Evolutionary conservation across 2,888 invertebrate species (phyloP).

Genomic region (Herminia tarsipennalis): DNA sequence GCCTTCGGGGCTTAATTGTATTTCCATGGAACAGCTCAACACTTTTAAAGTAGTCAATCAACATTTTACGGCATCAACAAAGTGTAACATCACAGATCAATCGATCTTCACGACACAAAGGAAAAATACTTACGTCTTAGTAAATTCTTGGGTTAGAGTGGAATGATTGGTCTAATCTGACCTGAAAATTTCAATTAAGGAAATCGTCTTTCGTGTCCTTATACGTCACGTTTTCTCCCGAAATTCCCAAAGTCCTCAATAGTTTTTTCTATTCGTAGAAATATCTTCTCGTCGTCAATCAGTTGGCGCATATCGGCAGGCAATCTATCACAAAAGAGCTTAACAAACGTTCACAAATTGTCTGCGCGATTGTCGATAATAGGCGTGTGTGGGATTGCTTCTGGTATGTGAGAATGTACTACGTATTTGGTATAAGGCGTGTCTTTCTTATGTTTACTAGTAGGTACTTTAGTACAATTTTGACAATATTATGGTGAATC

Average conservation of each 20-base stretch:
- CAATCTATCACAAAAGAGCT: constrained; percentile 38
- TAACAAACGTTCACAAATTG: constrained; percentile 29
- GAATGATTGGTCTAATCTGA: not conserved
- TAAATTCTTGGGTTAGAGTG: not conserved
- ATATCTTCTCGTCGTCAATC: constrained; percentile 20
- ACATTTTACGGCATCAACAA: too few species aligned
- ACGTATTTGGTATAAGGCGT: too few species aligned
- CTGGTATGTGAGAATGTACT: not conserved
- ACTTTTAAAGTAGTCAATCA: too few species aligned
- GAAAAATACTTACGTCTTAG: too few species aligned
- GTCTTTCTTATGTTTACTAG: too few species aligned
- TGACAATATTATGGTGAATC: too few species aligned
- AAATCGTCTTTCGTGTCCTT: not conserved
- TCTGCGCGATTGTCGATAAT: constrained; percentile 17
- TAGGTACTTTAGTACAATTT: too few species aligned
- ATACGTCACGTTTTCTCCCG: constrained; percentile 2
- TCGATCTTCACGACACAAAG: too few species aligned
- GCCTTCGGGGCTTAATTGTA: too few species aligned
- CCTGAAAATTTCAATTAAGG: constrained; percentile 9
- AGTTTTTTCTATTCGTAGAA: constrained; percentile 15
- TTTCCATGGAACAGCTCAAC: too few species aligned
- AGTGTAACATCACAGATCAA: too few species aligned
- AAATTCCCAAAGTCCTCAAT: constrained; percentile 12
- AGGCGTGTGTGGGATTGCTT: constrained; percentile 8
- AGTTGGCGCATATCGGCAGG: constrained; percentile 19